These are phyloP conservation scores for Tetragonula carbonaria DNA, from an alignment of 2,888 invertebrate species.

Conservation along the genomic window DNA sequence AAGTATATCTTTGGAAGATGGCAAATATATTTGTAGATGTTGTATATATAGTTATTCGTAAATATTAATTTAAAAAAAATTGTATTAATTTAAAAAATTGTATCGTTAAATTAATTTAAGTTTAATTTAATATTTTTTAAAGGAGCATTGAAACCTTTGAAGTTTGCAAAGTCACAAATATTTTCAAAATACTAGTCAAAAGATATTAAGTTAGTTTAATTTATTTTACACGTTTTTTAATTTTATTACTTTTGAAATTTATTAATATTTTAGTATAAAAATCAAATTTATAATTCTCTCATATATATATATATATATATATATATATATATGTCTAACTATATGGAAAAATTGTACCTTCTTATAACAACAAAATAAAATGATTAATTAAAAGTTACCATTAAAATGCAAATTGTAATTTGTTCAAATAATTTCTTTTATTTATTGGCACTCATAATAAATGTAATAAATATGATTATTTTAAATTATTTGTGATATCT, in stretches of 20 bases:
- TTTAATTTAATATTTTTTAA: neutral
- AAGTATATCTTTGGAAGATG: too few relatives aligned
- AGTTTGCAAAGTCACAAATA: neutral
- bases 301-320: too few relatives aligned
- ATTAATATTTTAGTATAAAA: neutral
- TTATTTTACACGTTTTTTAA: neutral
- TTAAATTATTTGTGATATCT: neutral
- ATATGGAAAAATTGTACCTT: neutral
- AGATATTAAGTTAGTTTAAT: neutral
- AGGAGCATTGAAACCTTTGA: neutral
- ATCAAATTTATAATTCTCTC: too few relatives aligned
- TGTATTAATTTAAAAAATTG: too few relatives aligned
- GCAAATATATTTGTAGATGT: too few relatives aligned
- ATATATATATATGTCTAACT: neutral
- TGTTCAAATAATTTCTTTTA: slow-evolving; percentile 18
- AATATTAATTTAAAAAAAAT: too few relatives aligned
- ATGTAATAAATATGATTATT: slow-evolving; percentile 1
- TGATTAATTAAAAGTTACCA: slow-evolving; percentile 1
- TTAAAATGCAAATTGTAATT: slow-evolving; percentile 2
- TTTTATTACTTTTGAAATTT: neutral
- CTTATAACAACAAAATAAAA: neutral
- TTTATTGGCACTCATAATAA: slow-evolving; percentile 18
- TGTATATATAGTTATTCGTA: too few relatives aligned
- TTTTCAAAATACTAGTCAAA: neutral
- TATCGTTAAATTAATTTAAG: neutral